Conservation (phyloP, 1,140 invertebrate genomes). For the Cyphomyrmex costatus region DNA sequence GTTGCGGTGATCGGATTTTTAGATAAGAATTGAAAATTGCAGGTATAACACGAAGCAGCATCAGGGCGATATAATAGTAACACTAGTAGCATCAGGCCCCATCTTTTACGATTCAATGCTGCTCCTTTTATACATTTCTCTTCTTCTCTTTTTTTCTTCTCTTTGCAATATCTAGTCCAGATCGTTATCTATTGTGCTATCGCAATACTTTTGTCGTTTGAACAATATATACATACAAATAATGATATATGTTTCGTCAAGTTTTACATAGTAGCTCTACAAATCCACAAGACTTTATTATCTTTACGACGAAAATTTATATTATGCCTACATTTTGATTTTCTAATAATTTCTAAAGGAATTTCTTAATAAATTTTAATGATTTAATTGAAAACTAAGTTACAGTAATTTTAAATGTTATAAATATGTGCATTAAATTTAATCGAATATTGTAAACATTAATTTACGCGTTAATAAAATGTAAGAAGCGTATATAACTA, state of each 20-base stretch:
- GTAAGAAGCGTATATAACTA: too few relatives aligned
- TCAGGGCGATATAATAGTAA: slow-evolving; percentile 84
- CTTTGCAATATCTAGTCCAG: slow-evolving; percentile 71
- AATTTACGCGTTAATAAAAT: too few relatives aligned
- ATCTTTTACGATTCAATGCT: slow-evolving; percentile 76
- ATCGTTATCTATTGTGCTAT: slow-evolving; percentile 75
- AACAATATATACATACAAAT: slow-evolving; percentile 38
- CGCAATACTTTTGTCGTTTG: slow-evolving; percentile 22
- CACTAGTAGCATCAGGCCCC: slow-evolving; percentile 76
- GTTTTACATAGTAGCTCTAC: background rate
- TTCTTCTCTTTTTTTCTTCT: slow-evolving; percentile 57
- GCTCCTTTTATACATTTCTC: slow-evolving; percentile 82
- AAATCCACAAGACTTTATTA: background rate
- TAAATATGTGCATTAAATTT: too few relatives aligned
- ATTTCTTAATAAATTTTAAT: too few relatives aligned
- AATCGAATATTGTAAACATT: too few relatives aligned
- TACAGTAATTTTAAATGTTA: too few relatives aligned
- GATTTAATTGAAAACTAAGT: too few relatives aligned
- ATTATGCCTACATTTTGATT: too few relatives aligned
- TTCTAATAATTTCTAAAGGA: too few relatives aligned
- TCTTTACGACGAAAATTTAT: background rate
- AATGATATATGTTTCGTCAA: background rate
- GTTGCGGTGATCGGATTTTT: slow-evolving; percentile 79
- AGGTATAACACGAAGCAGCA: slow-evolving; percentile 83
- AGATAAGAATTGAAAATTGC: slow-evolving; percentile 84